Evolutionary conservation across 2,797 vertebrate species (phyloP).

Genomic region (Cossypha polioptera): DNA sequence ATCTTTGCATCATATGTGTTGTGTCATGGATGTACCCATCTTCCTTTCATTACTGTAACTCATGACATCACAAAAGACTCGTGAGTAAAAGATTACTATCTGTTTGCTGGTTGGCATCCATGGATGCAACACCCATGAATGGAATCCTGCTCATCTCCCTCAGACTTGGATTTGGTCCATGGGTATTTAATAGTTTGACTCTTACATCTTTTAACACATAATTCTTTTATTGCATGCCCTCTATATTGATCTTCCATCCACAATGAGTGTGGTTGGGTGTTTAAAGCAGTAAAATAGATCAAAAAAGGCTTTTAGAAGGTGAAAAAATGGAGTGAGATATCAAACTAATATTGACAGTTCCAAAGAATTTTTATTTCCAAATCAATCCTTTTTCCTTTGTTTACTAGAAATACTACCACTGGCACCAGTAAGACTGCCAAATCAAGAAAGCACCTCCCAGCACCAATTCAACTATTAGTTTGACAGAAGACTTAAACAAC

Average conservation of each 20-base stretch:
- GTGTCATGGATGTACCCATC: background rate
- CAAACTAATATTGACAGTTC: background rate
- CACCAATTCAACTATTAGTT: background rate
- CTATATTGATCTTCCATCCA: accelerated
- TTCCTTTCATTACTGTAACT: background rate
- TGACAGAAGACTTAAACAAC: background rate
- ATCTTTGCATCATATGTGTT: background rate
- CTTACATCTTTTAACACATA: background rate
- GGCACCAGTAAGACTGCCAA: background rate
- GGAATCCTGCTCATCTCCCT: background rate
- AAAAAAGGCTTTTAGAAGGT: background rate
- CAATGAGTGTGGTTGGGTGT: background rate
- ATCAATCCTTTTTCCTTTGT: background rate
- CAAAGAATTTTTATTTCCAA: background rate
- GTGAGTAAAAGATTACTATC: background rate
- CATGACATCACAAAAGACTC: background rate
- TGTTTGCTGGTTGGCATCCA: background rate
- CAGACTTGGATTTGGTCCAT: background rate
- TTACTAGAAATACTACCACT: background rate
- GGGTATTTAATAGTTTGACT: background rate
- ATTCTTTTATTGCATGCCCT: background rate
- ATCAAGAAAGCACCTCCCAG: background rate
- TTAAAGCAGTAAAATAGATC: background rate
- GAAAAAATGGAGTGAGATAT: background rate
- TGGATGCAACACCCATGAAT: background rate